These are phyloP conservation scores for Eurosta solidaginis DNA, from an alignment of 1,140 invertebrate genomes.

Conservation along the genomic window DNA sequence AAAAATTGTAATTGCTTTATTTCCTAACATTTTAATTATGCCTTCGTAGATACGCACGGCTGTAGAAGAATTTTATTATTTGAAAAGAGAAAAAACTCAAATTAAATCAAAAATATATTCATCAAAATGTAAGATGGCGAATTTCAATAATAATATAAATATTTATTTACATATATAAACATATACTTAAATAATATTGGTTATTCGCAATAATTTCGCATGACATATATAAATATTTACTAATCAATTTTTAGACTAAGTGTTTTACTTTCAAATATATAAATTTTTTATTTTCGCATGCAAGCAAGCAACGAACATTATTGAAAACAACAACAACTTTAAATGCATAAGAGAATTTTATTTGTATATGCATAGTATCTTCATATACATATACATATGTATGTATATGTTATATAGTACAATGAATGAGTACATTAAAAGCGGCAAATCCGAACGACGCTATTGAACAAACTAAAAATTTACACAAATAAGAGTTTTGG, in stretches of 20 bases:
- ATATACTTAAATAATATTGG: background rate
- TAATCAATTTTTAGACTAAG: too few species aligned
- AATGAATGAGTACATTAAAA: background rate
- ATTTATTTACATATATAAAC: background rate
- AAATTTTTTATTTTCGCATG: background rate
- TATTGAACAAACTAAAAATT: too few species aligned
- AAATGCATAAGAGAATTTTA: background rate
- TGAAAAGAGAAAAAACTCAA: constrained; percentile 19
- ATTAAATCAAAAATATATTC: background rate
- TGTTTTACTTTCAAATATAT: too few species aligned
- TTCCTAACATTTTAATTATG: background rate
- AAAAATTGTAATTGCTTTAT: constrained; percentile 38
- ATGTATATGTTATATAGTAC: too few species aligned
- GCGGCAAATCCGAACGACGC: constrained; percentile 16
- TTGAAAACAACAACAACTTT: background rate
- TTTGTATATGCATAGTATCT: background rate
- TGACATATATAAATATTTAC: background rate
- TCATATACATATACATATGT: background rate
- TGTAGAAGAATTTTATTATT: background rate
- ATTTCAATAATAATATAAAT: background rate
- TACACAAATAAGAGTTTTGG: too few species aligned
- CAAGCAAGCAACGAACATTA: background rate
- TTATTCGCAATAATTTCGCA: too few species aligned
- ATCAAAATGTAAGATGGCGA: background rate
- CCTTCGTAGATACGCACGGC: background rate